Base-by-base conservation (phyloP, 2,113 vertebrate species). In the Lepisosteus oculatus region DNA sequence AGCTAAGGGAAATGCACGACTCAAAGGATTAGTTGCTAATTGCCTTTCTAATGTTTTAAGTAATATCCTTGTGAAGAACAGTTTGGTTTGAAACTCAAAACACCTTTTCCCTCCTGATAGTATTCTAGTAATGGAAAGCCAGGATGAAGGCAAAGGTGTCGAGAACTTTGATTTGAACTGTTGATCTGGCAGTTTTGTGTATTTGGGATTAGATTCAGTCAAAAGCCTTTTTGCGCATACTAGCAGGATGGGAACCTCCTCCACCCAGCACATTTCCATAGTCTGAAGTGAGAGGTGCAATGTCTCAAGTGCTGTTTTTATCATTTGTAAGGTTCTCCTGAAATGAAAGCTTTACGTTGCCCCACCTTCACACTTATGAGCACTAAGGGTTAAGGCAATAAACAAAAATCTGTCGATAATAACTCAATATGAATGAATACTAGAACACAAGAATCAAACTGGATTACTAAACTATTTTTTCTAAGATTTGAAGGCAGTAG, bases 101-200 rank as follows among this genome's bases (percentile, higher is more conserved):
- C 7, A n/a, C 17, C n/a, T 47, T 54, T 68, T 8, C 64, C n/a
- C 66, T 68, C 14, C 66, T 41, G 65, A 47, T 44, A 9, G 59
- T 29, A 55, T 59, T n/a, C 67, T 55, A 51, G 43, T 74, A 55
- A 74, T 45, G 41, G 47, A 55, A 43, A 56, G 47, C 42, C 59
- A 68, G 72, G 72, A 61, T 55, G 59, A 43, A 42, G 67, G 65
- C 3, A 9, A 45, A 81, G 85, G 89, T 90, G 87, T 83, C 83
- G 88, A 87, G 76, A 73, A 74, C 64, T 70, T 75, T 70, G 29
- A 56, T 93, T 95, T 29, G 29, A 29, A 29, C 29, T 29, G 29
- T 94, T 94, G 91, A 93, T 92, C 92, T 81, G 76, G 69, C 80
- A 65, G 73, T 29, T 75, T 87, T 94, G 92, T 94, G 91, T 93